phyloP scores from a whole-genome alignment of 2,888 invertebrate genomes.

The Philereme vetulata region DNA sequence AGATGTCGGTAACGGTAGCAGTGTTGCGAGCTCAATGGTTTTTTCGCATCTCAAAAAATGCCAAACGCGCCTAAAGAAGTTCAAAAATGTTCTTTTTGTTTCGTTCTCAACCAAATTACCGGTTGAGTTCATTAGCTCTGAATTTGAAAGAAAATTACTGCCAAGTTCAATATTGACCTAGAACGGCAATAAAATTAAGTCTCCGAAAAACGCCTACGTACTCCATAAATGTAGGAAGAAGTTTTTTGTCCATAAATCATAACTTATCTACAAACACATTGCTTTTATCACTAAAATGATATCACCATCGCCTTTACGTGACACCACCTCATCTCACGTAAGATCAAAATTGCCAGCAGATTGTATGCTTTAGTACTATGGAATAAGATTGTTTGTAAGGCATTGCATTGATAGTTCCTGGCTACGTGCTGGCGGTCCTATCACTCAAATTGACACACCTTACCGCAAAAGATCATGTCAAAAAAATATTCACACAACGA shows the following conservation, averaged over 20 bases:
- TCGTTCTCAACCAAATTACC: too few relatives aligned
- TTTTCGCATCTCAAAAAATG: too few relatives aligned
- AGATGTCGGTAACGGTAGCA: too few relatives aligned
- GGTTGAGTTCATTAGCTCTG: too few relatives aligned
- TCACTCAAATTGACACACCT: conserved; percentile 38
- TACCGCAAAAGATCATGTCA: conserved; percentile 16
- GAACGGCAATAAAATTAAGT: too few relatives aligned
- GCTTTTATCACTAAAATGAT: conserved; percentile 31
- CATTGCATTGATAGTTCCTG: conserved; percentile 18
- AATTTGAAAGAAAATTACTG: too few relatives aligned
- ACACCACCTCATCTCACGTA: conserved; percentile 27
- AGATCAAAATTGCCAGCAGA: conserved; percentile 16
- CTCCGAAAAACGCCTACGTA: conserved; percentile 20
- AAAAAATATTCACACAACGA: conserved; percentile 10
- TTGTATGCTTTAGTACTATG: conserved; percentile 11
- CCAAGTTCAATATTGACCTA: too few relatives aligned
- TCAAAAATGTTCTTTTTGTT: too few relatives aligned
- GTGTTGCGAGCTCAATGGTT: too few relatives aligned
- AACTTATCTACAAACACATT: conserved; percentile 33
- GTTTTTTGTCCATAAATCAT: conserved; percentile 35
- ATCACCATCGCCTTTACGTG: conserved; percentile 35
- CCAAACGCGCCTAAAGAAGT: too few relatives aligned
- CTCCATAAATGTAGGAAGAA: conserved; percentile 15
- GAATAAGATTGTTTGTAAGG: conserved; percentile 15
- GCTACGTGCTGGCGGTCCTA: conserved; percentile 32